Conservation (phyloP, 2,797 vertebrate species). For the Peromyscus attwateri region DNA sequence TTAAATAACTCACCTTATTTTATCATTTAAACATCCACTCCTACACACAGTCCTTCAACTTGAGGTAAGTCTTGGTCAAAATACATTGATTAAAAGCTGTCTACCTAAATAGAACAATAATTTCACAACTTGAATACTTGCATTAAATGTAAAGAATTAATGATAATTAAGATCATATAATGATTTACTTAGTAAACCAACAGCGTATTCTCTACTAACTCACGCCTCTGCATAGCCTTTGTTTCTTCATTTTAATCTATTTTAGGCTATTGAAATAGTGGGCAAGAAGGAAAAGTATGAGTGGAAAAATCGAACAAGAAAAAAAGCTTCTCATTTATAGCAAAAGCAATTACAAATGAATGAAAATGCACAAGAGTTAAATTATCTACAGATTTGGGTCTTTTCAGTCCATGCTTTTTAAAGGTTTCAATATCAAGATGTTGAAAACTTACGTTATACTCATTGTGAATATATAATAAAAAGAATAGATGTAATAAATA, state of each 20-base stretch:
- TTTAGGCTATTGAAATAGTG: neutral
- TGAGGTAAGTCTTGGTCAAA: neutral
- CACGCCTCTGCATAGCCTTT: neutral
- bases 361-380: neutral
- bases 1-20: conserved; percentile 5
- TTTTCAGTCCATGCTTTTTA: neutral
- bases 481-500: neutral
- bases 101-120: neutral
- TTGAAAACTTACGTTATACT: neutral
- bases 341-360: neutral
- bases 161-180: neutral
- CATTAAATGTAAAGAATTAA: conserved; percentile 1
- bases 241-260: neutral
- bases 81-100: neutral
- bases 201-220: neutral
- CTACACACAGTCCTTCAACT: neutral
- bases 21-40: neutral
- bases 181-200: neutral
- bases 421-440: neutral
- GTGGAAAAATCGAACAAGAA: neutral
- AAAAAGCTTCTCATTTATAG: neutral
- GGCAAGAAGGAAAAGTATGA: neutral
- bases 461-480: neutral
- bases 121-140: neutral
- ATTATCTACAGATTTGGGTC: neutral